Percentiles rank a stretch among this genome's conserved stretches.
These are phyloP conservation scores for Uromys caudimaculatus DNA, from an alignment of 2,797 vertebrate genomes.

Conservation along the genomic window DNA sequence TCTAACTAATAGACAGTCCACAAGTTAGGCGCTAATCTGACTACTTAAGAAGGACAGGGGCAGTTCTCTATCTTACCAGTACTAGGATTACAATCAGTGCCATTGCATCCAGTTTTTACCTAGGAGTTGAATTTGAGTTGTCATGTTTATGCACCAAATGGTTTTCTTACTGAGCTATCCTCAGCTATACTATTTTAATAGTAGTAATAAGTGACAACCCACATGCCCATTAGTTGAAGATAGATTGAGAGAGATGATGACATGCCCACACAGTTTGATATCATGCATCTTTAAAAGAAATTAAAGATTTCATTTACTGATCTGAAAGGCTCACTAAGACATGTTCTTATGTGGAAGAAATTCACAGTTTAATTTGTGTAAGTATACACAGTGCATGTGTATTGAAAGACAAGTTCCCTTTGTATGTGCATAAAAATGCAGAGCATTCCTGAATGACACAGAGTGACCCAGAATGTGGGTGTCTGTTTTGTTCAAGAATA, in stretches of 20 bases:
- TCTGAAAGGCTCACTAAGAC: background rate
- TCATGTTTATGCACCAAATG: background rate
- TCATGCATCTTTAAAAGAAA: background rate
- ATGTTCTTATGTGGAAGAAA: background rate
- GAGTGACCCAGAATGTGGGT: accelerated
- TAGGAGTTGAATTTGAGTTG: background rate
- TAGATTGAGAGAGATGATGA: background rate
- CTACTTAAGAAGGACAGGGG: background rate
- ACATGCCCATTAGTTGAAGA: background rate
- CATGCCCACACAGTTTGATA: background rate
- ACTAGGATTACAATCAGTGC: too few relatives aligned
- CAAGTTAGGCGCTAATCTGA: background rate
- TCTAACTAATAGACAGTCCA: background rate
- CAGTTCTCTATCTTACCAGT: too few relatives aligned
- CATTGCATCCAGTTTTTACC: background rate
- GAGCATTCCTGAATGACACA: background rate
- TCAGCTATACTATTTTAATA: background rate
- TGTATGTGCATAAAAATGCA: background rate
- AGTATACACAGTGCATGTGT: background rate
- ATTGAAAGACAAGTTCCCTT: background rate
- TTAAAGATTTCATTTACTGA: background rate
- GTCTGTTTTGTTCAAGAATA: background rate
- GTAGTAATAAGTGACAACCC: background rate
- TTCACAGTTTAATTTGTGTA: background rate
- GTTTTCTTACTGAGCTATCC: background rate